phyloP scores from a whole-genome alignment of 1,140 invertebrate genomes.

The Metaphire vulgaris region DNA sequence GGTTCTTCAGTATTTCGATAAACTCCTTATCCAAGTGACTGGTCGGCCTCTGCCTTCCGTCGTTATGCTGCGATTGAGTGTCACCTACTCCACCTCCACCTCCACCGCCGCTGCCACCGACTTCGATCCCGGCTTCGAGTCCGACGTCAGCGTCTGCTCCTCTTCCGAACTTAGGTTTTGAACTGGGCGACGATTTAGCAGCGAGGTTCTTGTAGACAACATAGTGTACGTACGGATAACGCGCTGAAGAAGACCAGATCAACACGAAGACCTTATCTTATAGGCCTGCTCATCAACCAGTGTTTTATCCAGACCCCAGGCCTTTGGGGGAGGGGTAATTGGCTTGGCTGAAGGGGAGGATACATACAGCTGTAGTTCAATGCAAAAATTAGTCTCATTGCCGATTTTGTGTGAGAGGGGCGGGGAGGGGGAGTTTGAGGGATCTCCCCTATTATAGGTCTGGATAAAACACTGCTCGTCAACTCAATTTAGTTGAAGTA shows the following conservation, averaged over 20 bases:
- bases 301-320: no score
- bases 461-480: no score
- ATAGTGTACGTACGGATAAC: slow-evolving; percentile 24
- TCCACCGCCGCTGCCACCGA: neutral
- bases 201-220: slow-evolving; percentile 16
- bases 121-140: neutral
- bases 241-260: slow-evolving; percentile 19
- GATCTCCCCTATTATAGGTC: no score
- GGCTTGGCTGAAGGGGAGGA: no score
- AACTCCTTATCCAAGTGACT: neutral
- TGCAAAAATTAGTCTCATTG: no score
- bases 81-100: neutral
- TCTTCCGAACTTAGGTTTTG: neutral
- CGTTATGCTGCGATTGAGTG: neutral
- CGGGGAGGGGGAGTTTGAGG: no score
- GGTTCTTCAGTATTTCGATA: slow-evolving; percentile 11
- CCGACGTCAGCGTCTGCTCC: neutral
- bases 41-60: neutral
- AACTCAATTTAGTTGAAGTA: no score
- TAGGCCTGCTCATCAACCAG: no score
- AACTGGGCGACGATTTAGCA: neutral
- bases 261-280: no score
- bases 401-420: no score
- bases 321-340: no score
- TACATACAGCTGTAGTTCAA: no score